These are phyloP conservation scores for Lethenteron camtschaticum DNA, from an alignment of 2,113 vertebrate species.

Conservation along the genomic window DNA sequence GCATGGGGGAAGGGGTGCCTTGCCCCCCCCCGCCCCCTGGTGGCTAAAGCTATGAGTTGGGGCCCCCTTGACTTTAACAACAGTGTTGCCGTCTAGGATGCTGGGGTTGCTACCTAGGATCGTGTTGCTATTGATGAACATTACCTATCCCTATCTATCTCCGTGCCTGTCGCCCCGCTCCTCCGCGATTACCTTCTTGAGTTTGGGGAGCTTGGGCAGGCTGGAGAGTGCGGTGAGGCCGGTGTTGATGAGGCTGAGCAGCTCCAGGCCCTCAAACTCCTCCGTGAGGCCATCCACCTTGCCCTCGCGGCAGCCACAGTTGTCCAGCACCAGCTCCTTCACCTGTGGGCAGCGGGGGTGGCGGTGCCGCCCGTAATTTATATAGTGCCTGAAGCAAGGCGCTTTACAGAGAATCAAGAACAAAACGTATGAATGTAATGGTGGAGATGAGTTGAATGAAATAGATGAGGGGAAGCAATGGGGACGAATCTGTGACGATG, in stretches of 20 bases:
- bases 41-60: too few relatives aligned
- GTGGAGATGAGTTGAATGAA: too few relatives aligned
- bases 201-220: constrained; percentile 93
- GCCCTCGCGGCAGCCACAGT: constrained; percentile 77
- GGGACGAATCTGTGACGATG: too few relatives aligned
- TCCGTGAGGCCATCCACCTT: constrained; percentile 91
- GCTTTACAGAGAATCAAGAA: too few relatives aligned
- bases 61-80: too few relatives aligned
- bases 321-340: constrained; percentile 89
- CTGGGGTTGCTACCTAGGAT: not conserved
- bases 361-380: too few relatives aligned
- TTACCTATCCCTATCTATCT: not conserved
- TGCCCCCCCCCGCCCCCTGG: too few relatives aligned
- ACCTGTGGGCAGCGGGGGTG: constrained; percentile 27
- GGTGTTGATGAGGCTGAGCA: constrained; percentile 92
- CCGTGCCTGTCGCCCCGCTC: not conserved
- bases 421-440: too few relatives aligned
- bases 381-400: too few relatives aligned
- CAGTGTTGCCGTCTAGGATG: too few relatives aligned
- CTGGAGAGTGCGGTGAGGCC: constrained; percentile 72
- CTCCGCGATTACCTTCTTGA: constrained; percentile 57
- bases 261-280: constrained; percentile 88
- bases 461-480: too few relatives aligned
- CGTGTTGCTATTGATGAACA: not conserved
- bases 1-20: too few relatives aligned